Evolutionary conservation across 2,888 invertebrate genomes (phyloP), one percentile per base, ranked within the genome.

Genomic region (Ennomos quercinarius): DNA sequence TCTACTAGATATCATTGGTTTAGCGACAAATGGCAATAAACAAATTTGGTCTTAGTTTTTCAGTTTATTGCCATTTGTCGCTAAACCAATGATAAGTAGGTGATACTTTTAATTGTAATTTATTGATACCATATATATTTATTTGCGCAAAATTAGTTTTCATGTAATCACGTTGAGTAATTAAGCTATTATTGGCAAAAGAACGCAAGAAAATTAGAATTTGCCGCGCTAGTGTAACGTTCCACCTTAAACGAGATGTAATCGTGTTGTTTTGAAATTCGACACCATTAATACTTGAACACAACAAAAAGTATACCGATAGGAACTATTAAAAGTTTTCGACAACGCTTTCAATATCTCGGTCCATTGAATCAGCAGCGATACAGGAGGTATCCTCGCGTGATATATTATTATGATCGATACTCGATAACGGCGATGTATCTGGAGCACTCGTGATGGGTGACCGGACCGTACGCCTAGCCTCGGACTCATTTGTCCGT

Each of bases 381-480:
- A 57, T 61, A 63, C 55, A 51, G 56, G 62, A 60, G 63, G 64
- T 66, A 69, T 68, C 65, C 63, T 61, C 68, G 71, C 67, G 72
- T 77, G 77, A 78, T 72, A 76, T 78, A 78, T 78, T 62, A 69
- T 66, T 78, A 78, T 78, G 63, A 69, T 66, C 71, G 70, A 77
- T 80, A 81, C 73, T 67, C 71, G 81, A 83, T 80, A 73, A 70
- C 68, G 64, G 64, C 72, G 75, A 77, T 74, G 72, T 73, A 86
- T 87, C 75, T 85, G 82, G 87, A 82, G 73, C 86, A 78, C 76
- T 78, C 84, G 86, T 87, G 87, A 87, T 86, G 79, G 72, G 69
- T 84, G 86, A 86, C 84, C 80, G 87, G 83, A 81, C 81, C 27
- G 27, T 27, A 27, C 27, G 27, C 27, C 27, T 27, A 27, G 76